phyloP scores from a whole-genome alignment of 2,113 vertebrate species.

The Scytalopus superciliaris region DNA sequence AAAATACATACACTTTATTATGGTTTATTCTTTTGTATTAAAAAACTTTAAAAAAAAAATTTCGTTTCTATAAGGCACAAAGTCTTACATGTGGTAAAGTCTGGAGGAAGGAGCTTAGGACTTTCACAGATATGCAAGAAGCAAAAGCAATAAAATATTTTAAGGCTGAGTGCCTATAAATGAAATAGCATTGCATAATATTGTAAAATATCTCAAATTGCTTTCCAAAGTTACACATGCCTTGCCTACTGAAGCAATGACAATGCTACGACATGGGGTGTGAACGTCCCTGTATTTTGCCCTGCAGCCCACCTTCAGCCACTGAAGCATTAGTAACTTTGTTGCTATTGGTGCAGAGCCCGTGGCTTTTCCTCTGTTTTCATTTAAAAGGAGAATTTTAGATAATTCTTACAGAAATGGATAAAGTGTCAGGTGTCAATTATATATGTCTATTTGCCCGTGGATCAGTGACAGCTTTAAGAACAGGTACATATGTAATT shows the following conservation, averaged over 20 bases:
- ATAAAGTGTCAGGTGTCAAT: neutral
- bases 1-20: neutral
- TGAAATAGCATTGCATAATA: neutral
- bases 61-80: neutral
- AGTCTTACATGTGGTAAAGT: neutral
- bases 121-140: neutral
- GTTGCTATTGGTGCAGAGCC: neutral
- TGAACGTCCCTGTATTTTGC: neutral
- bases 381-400: neutral
- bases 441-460: neutral
- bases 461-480: neutral
- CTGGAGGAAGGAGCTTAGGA: neutral
- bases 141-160: neutral
- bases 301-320: neutral
- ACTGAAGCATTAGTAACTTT: neutral
- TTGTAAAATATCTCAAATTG: neutral
- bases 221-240: neutral
- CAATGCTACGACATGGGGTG: accelerated
- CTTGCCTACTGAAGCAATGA: neutral
- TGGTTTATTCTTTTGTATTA: neutral
- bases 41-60: neutral
- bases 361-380: neutral
- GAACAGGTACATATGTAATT: neutral
- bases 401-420: neutral
- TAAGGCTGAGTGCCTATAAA: neutral